Percentiles rank a stretch among this genome's conserved stretches.
Conservation (phyloP, 1,140 invertebrate genomes). For the Drosophila truncata region DNA sequence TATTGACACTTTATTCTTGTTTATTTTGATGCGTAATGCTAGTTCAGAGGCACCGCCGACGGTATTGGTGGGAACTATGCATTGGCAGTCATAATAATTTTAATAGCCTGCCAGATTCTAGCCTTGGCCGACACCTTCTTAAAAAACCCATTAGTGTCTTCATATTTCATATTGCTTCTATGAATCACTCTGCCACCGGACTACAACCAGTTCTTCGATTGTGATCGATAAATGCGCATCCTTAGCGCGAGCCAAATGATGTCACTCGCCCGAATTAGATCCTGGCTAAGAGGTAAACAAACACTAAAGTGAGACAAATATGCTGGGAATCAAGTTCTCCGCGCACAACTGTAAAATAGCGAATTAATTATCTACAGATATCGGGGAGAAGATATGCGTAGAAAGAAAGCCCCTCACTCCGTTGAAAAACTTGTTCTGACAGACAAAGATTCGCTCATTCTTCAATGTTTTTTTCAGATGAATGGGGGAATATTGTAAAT, state of each 20-base stretch:
- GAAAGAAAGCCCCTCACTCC: conserved; percentile 33
- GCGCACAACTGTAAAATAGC: conserved; percentile 47
- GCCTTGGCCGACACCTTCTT: conserved; percentile 44
- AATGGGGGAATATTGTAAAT: conserved; percentile 51
- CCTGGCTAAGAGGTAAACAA: conserved; percentile 46
- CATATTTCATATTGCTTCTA: conserved; percentile 28
- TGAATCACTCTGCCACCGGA: conserved; percentile 24
- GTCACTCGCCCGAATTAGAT: conserved; percentile 39
- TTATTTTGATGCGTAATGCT: conserved; percentile 13
- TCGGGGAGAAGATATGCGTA: conserved; percentile 21
- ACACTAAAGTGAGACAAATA: conserved; percentile 35
- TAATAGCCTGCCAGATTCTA: conserved; percentile 24
- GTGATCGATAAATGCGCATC: conserved; percentile 35
- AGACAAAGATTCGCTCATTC: conserved; percentile 30
- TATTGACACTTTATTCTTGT: conserved; percentile 53
- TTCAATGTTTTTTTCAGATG: conserved; percentile 24
- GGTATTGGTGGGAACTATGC: conserved; percentile 28
- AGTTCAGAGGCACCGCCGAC: conserved; percentile 12
- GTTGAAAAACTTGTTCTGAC: conserved; percentile 49
- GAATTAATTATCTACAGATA: conserved; percentile 24
- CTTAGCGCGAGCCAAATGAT: conserved; percentile 42
- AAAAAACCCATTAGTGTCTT: conserved; percentile 48
- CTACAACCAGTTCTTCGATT: conserved; percentile 22
- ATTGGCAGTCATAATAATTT: conserved; percentile 16
- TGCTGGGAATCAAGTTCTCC: conserved; percentile 32